Conservation (phyloP, 1,140 invertebrate genomes). For the Rhynchophorus ferrugineus region DNA sequence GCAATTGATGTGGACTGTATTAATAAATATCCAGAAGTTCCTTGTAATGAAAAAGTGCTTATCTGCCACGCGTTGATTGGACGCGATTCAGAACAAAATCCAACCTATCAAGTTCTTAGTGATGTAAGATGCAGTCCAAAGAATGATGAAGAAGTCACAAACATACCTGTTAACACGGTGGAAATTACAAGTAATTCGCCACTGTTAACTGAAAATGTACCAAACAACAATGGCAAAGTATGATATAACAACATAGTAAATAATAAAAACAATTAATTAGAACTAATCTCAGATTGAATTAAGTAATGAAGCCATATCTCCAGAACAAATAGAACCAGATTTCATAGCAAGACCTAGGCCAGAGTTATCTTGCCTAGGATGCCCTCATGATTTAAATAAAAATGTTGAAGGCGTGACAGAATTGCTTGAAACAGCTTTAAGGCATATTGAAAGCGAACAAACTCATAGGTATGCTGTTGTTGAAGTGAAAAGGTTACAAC, state of each 20-base stretch:
- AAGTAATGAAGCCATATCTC: constrained; percentile 20
- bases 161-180: background rate
- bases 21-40: constrained; percentile 22
- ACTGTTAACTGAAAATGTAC: too few relatives aligned
- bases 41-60: constrained; percentile 21
- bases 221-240: too few relatives aligned
- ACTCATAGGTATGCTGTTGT: constrained; percentile 24
- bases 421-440: constrained; percentile 30
- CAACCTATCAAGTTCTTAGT: constrained; percentile 14
- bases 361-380: constrained; percentile 28
- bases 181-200: background rate
- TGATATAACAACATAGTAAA: too few relatives aligned
- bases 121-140: constrained; percentile 25
- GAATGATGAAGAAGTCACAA: constrained; percentile 15
- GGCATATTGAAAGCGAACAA: constrained; percentile 32
- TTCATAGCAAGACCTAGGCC: constrained; percentile 21
- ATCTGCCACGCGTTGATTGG: constrained; percentile 24
- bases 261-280: too few relatives aligned
- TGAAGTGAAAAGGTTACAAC: constrained; percentile 30
- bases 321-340: constrained; percentile 21
- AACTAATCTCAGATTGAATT: constrained; percentile 20
- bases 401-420: constrained; percentile 30
- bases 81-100: constrained; percentile 1
- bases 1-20: constrained; percentile 22
- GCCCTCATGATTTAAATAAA: constrained; percentile 31